A percentile compares a stretch with the other conserved stretches of the same genome.
phyloP scores from a whole-genome alignment of 2,888 invertebrate species.

The Mythimna albipuncta region DNA sequence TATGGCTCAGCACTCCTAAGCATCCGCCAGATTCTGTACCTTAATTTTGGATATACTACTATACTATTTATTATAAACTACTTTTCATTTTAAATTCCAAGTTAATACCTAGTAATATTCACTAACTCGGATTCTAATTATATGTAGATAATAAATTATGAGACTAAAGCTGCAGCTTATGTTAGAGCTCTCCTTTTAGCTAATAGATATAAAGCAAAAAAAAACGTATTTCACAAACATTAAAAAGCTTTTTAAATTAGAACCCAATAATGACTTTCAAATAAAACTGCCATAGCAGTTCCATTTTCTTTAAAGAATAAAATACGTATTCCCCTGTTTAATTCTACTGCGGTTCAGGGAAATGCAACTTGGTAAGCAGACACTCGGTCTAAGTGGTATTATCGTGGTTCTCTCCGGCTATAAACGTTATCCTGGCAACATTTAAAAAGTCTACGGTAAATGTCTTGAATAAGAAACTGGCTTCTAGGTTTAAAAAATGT shows the following conservation, averaged over 20 bases:
- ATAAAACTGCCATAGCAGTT: conserved; percentile 3
- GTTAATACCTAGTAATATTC: not conserved
- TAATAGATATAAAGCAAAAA: not conserved
- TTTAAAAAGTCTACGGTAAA: conserved; percentile 61
- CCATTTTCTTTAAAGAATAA: conserved; percentile 49
- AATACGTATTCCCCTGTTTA: conserved; percentile 41
- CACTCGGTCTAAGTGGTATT: conserved; percentile 65
- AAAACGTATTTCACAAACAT: not conserved
- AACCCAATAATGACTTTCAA: conserved; percentile 4
- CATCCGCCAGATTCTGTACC: too few relatives aligned
- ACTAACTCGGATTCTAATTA: not conserved
- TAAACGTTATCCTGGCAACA: conserved; percentile 62
- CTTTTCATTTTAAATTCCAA: too few relatives aligned
- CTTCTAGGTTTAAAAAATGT: conserved; percentile 33
- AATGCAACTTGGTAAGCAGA: conserved; percentile 65
- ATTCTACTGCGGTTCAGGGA: conserved; percentile 58
- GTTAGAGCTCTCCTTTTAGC: not conserved
- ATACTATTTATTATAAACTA: too few relatives aligned
- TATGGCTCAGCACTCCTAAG: too few relatives aligned
- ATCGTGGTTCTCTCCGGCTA: conserved; percentile 50
- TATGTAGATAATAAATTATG: not conserved
- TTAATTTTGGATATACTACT: too few relatives aligned
- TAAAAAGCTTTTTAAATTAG: conserved; percentile 9
- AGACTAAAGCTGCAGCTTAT: not conserved
- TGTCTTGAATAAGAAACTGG: conserved; percentile 52